phyloP scores from a whole-genome alignment of 2,888 invertebrate genomes.

The Phalera bucephala region DNA sequence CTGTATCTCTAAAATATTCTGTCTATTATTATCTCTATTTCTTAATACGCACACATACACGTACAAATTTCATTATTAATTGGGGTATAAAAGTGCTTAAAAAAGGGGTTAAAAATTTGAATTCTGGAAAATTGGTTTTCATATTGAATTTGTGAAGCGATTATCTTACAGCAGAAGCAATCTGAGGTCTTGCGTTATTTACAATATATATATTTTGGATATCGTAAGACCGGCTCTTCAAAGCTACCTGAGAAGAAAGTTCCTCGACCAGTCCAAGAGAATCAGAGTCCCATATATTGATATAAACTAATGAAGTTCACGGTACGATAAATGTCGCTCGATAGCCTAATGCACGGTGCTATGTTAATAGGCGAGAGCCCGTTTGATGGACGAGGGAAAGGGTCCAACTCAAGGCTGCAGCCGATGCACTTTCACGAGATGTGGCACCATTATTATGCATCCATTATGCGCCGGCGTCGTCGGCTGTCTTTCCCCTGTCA shows the following conservation, averaged over 20 bases:
- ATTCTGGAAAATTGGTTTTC: neutral
- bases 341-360: conserved; percentile 69
- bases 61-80: too few relatives aligned
- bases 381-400: conserved; percentile 81
- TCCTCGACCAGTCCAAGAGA: neutral
- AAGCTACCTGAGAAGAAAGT: too few relatives aligned
- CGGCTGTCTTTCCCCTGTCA: conserved; percentile 57
- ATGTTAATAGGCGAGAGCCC: conserved; percentile 63
- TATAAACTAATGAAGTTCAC: conserved; percentile 30
- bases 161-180: neutral
- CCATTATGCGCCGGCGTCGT: conserved; percentile 62
- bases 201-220: too few relatives aligned
- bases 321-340: conserved; percentile 67
- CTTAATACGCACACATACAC: too few relatives aligned
- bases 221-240: too few relatives aligned
- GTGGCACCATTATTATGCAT: conserved; percentile 70
- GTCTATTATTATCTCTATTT: too few relatives aligned
- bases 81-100: too few relatives aligned
- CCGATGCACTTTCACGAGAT: conserved; percentile 78
- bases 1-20: too few relatives aligned
- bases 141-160: too few relatives aligned
- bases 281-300: neutral
- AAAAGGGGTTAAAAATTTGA: too few relatives aligned
- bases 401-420: conserved; percentile 71
- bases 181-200: too few relatives aligned